phyloP scores from a whole-genome alignment of 1,140 invertebrate genomes.

The Ceratosolen fusciceps region DNA sequence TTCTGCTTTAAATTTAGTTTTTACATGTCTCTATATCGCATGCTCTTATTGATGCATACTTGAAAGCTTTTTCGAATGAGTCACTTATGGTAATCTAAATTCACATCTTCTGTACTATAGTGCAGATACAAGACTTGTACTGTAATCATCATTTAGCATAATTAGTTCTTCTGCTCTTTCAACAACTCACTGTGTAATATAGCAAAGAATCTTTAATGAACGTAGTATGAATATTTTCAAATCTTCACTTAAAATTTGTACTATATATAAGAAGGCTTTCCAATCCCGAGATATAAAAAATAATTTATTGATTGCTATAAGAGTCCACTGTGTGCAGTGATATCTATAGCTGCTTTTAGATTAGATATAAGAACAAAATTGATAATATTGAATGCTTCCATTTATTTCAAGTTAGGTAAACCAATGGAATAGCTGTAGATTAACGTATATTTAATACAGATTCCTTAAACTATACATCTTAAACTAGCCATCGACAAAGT shows the following conservation, averaged over 20 bases:
- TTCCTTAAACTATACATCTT: no score
- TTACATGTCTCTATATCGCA: slow-evolving; percentile 1
- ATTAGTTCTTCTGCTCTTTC: not conserved
- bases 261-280: not conserved
- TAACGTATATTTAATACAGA: not conserved
- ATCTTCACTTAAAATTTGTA: not conserved
- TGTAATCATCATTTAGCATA: not conserved
- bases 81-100: slow-evolving; percentile 31
- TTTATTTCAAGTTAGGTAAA: not conserved
- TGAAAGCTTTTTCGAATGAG: slow-evolving; percentile 36
- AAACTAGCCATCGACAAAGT: no score
- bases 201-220: not conserved
- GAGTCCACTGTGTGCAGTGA: slow-evolving; percentile 1
- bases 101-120: not conserved
- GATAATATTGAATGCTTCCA: slow-evolving; percentile 26
- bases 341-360: slow-evolving; percentile 17
- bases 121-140: not conserved
- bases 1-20: slow-evolving; percentile 3
- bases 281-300: not conserved
- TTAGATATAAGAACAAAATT: slow-evolving; percentile 43
- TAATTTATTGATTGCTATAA: slow-evolving; percentile 24
- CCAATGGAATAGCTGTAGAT: not conserved
- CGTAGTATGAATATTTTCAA: not conserved
- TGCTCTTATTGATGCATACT: slow-evolving; percentile 28
- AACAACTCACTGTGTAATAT: not conserved